Base-by-base conservation (phyloP, 2,888 invertebrate genomes). In the Eupithecia centaureata region DNA sequence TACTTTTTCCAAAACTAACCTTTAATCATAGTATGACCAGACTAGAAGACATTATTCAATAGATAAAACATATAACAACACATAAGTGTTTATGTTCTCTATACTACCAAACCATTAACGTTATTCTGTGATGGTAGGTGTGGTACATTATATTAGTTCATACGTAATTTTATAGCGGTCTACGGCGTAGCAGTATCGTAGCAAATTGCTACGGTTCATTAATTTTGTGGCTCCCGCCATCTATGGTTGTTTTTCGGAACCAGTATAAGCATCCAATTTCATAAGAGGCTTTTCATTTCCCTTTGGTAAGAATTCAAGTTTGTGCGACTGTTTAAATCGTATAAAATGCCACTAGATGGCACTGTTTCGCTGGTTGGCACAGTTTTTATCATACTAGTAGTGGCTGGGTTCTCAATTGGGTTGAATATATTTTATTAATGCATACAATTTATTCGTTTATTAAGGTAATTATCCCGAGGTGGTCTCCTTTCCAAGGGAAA, bases 271-370 rank as follows among this genome's bases (percentile, higher is more conserved):
- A 12, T 22, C 22, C 12, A 42, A 42, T 42, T 18, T 42, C 18
- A 2, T 18, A 42, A 22, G 18, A 42, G 42, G 42, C 2, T 7
- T 38, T 38, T 38, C 3, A n/a, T 38, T n/a, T 38, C 38, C 5
- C 1, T n/a, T n/a, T 38, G 18, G n/a, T 38, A n/a, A 38, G n/a
- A n/a, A 42, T 42, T 18, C 7, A 10, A 8, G 42, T 42, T 42
- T 18, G 42, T n/a, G 7, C 7, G 2, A 42, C 4, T 13, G 27
- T 27, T 52, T 52, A 27, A 52, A 27, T 52, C 0, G 27, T 27
- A 52, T 15, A 27, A 25, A 12, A 15, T 22, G 47, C 18, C 58
- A 32, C 38, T 62, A 73, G 73, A 71, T 71, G 73, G 67, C 73
- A 63, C 33, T 27, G 2, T 22, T 22, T n/a, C n/a, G n/a, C n/a